These are phyloP conservation scores for Drosophila ogumai DNA, from an alignment of 1,140 invertebrate genomes.

Conservation along the genomic window DNA sequence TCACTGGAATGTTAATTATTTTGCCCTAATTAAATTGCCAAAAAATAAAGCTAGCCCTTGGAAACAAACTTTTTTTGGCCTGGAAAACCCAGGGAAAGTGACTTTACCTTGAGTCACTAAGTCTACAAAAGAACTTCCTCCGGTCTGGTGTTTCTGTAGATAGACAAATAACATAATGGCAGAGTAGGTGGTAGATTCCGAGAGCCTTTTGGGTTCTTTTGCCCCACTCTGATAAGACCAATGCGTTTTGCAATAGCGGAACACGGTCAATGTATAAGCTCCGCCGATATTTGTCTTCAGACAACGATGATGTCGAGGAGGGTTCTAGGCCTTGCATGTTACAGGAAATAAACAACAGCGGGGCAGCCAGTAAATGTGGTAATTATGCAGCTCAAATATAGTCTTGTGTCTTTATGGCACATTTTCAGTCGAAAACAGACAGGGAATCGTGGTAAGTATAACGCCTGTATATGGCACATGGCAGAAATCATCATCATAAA, in stretches of 20 bases:
- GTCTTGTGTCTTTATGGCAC: constrained; percentile 46
- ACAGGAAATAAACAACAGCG: constrained; percentile 74
- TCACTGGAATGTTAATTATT: constrained; percentile 11
- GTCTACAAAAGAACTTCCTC: constrained; percentile 14
- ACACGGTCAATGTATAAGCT: constrained; percentile 37
- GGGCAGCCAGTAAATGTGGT: constrained; percentile 20
- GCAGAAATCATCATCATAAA: constrained; percentile 72
- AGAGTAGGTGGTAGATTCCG: constrained; percentile 29
- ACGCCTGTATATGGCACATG: constrained; percentile 53
- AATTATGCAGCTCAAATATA: constrained; percentile 62
- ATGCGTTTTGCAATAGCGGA: constrained; percentile 75
- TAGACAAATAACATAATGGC: constrained; percentile 19
- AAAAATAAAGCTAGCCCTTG: constrained; percentile 13
- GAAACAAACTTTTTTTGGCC: background rate
- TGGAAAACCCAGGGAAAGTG: background rate
- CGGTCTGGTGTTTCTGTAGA: constrained; percentile 22
- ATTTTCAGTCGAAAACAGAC: constrained; percentile 18
- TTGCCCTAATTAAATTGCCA: background rate
- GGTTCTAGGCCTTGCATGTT: constrained; percentile 62
- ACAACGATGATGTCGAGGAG: constrained; percentile 17
- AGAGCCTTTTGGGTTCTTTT: constrained; percentile 34
- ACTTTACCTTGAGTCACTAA: constrained; percentile 1
- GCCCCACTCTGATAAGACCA: constrained; percentile 57
- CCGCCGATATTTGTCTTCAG: constrained; percentile 56
- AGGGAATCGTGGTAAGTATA: constrained; percentile 14